These are phyloP conservation scores for Colinus virginianus DNA, from an alignment of 2,113 vertebrate genomes.

Conservation along the genomic window DNA sequence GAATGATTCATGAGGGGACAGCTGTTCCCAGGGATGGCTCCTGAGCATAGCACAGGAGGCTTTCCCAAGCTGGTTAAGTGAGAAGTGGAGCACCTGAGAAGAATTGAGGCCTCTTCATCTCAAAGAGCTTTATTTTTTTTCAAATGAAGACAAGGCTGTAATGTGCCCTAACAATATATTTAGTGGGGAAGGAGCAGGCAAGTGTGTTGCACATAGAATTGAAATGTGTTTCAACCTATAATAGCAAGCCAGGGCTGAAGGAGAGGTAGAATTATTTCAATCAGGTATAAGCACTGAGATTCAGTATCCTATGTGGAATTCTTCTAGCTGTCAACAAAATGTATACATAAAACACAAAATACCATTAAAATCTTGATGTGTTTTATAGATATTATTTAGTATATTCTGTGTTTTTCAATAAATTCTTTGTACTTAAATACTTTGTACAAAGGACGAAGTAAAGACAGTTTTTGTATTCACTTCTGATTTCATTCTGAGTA, in stretches of 20 bases:
- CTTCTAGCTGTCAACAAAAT: not conserved
- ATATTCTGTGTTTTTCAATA: not conserved
- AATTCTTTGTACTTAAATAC: not conserved
- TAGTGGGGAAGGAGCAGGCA: not conserved
- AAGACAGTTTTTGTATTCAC: conserved; percentile 3
- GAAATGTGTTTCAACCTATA: not conserved
- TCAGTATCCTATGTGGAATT: not conserved
- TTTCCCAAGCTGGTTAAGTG: not conserved
- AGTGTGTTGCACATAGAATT: not conserved
- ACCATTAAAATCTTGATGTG: not conserved
- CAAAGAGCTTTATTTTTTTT: not conserved
- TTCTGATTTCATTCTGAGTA: not conserved
- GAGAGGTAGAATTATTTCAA: not conserved
- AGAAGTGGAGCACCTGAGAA: conserved; percentile 19
- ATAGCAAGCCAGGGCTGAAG: not conserved
- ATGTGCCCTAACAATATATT: not conserved
- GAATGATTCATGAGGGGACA: conserved; percentile 64
- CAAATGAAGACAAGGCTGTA: not conserved
- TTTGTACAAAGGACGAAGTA: not conserved
- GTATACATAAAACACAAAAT: not conserved
- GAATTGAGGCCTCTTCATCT: not conserved
- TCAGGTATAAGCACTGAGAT: not conserved
- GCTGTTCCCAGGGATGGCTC: conserved; percentile 2
- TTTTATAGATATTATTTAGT: not conserved
- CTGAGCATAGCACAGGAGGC: not conserved